Conservation (phyloP, 2,888 invertebrate genomes). For the Erpobdella octoculata region DNA sequence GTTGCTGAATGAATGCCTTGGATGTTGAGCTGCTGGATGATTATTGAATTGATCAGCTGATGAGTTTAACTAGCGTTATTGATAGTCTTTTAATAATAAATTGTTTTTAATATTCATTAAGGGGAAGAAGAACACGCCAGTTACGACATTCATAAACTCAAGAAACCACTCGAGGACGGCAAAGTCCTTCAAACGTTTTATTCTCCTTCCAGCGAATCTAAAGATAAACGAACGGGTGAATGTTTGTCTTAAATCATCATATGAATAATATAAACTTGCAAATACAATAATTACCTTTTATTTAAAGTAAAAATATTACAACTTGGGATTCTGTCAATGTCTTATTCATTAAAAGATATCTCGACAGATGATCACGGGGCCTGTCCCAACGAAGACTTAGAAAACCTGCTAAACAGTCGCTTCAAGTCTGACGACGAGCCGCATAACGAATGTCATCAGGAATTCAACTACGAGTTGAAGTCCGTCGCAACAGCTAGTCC, state of each 20-base stretch:
- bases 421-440: conserved; percentile 91
- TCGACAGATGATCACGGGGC: not conserved
- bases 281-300: not conserved
- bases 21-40: not conserved
- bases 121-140: conserved; percentile 85
- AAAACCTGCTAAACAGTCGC: conserved; percentile 90
- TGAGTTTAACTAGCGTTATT: too few species aligned
- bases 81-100: too few species aligned
- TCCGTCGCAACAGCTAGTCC: too few species aligned
- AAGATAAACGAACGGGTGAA: not conserved
- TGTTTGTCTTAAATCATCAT: not conserved
- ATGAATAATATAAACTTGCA: not conserved
- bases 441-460: too few species aligned
- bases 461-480: too few species aligned
- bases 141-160: conserved; percentile 92
- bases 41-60: not conserved
- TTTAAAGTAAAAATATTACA: not conserved
- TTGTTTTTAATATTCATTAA: not conserved
- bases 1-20: not conserved
- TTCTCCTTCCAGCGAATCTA: not conserved
- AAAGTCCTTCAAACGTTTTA: too few species aligned
- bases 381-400: conserved; percentile 54
- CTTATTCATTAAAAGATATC: too few species aligned
- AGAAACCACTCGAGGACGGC: conserved; percentile 76
- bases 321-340: too few species aligned